Base-by-base conservation (phyloP, 2,888 invertebrate genomes). In the Drosophila kanekoi region DNA sequence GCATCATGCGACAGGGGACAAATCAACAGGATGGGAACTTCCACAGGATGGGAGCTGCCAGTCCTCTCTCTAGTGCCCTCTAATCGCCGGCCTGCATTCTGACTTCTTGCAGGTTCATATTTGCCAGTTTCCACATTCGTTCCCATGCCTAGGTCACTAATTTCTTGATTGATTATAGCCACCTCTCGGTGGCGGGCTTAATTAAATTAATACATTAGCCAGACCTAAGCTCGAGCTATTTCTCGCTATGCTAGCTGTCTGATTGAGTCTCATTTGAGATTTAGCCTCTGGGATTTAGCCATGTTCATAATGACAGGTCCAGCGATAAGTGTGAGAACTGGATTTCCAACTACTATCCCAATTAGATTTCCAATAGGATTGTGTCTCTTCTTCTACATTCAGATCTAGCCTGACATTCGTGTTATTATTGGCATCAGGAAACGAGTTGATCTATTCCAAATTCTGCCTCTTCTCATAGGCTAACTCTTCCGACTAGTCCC, bases 151-250 rank as follows among this genome's bases (percentile, higher is more conserved):
- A 51, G 18, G 52, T 40, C 43, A 54, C 70, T 69, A 10, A 23
- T 33, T 49, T 52, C 38, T 60, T 69, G 72, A 73, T 73, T 74
- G 75, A 73, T 73, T 59, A 60, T 37, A 13, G 33, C 18, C 41
- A 14, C 3, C 41, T 14, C 48, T 48, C 49, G 47, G 54, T 51
- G 54, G 41, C 45, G 53, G 38, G 20, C 37, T n/a, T 28, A 54
- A 57, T 43, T 38, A 13, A 32, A 54, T 54, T 38, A 51, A 51
- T 47, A 33, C 40, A 32, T 53, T 53, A 14, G 44, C 13, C 10
- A 5, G 32, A 43, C 41, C 32, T 5, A 10, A 44, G n/a, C 57
- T 63, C 23, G 23, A 58, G 18, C 20, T 35, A 53, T 54, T 48
- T 48, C 23, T 16, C 35, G 23, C 37, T 37, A 33, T 35, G 35